phyloP scores from a whole-genome alignment of 1,140 invertebrate species.

The Odontomachus brunneus region DNA sequence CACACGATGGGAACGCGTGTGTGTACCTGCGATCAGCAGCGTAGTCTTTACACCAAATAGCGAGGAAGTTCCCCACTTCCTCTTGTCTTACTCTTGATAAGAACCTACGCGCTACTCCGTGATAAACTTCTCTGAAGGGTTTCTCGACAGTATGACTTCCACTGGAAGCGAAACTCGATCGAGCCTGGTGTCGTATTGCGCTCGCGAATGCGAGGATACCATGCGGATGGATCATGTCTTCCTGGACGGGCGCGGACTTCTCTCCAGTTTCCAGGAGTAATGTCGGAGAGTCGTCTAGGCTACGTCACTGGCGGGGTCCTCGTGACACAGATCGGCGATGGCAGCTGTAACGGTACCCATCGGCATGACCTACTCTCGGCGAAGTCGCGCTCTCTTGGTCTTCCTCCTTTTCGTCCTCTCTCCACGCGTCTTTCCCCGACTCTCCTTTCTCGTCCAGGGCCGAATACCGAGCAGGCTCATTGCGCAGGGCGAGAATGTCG shows the following conservation, averaged over 20 bases:
- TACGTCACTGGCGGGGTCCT: conserved; percentile 73
- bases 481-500: no score
- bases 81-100: no score
- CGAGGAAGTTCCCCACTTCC: no score
- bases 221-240: no score
- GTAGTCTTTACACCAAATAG: no score
- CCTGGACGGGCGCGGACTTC: no score
- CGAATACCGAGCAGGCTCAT: conserved; percentile 29
- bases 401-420: conserved; percentile 44
- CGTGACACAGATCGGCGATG: conserved; percentile 81
- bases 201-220: no score
- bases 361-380: conserved; percentile 77
- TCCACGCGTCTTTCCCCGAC: conserved; percentile 27
- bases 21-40: neutral
- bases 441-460: conserved; percentile 50
- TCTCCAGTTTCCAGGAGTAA: no score
- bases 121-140: no score
- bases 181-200: no score
- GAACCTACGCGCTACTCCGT: no score
- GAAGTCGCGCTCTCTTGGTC: conserved; percentile 48
- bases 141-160: neutral
- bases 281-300: conserved; percentile 27
- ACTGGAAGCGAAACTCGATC: no score
- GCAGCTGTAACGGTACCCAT: conserved; percentile 77
- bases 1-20: neutral